These are phyloP conservation scores for Selenia dentaria DNA, from an alignment of 2,888 invertebrate species.

Conservation along the genomic window DNA sequence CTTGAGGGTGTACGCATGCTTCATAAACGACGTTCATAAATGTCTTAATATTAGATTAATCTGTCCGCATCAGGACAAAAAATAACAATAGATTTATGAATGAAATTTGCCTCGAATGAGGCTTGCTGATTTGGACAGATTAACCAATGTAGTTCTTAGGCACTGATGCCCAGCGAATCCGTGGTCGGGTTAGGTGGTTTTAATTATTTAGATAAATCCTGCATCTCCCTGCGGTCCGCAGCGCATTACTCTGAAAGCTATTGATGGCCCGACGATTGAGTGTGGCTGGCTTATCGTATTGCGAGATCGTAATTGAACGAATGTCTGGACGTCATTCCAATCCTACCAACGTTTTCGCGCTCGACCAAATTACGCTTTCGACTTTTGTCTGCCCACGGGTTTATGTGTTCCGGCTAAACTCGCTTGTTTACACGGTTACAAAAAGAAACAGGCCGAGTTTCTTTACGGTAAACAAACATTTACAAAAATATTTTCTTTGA, in stretches of 20 bases:
- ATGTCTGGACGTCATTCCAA: slow-evolving; percentile 22
- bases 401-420: slow-evolving; percentile 20
- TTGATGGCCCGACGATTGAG: neutral
- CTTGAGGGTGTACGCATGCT: no score
- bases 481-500: slow-evolving; percentile 26
- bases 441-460: slow-evolving; percentile 30
- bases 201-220: no score
- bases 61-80: no score
- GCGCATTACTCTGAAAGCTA: neutral
- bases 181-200: no score
- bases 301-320: slow-evolving; percentile 28
- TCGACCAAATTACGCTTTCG: slow-evolving; percentile 24
- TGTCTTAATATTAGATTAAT: no score
- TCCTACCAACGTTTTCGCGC: slow-evolving; percentile 12
- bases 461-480: slow-evolving; percentile 21
- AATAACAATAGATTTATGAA: no score
- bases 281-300: slow-evolving; percentile 12
- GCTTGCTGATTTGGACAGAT: no score
- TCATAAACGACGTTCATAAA: no score
- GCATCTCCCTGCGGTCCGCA: neutral
- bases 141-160: no score
- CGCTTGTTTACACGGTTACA: slow-evolving; percentile 34
- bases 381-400: slow-evolving; percentile 16
- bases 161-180: no score
- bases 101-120: no score